Evolutionary conservation across 2,113 vertebrate genomes (phyloP).

Genomic region (Poeciliopsis turrubarensis): DNA sequence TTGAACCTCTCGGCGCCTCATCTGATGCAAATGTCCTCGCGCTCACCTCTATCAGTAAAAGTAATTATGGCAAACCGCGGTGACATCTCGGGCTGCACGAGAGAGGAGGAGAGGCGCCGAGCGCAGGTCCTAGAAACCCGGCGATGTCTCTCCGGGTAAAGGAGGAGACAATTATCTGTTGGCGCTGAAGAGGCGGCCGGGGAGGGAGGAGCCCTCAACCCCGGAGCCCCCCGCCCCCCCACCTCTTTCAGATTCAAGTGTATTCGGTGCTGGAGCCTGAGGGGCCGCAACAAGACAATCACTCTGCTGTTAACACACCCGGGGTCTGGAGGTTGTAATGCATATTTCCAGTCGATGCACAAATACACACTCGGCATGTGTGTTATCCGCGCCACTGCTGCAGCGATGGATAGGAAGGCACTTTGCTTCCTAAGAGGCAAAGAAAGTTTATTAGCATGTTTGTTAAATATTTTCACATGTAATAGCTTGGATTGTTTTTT

Average conservation of each 20-base stretch:
- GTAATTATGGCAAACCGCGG: slow-evolving; percentile 77
- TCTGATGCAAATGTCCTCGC: slow-evolving; percentile 75
- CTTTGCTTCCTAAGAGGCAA: neutral
- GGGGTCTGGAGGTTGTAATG: slow-evolving; percentile 32
- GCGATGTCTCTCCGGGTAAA: slow-evolving; percentile 51
- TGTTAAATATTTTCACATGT: too few relatives aligned
- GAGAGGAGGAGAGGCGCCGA: slow-evolving; percentile 50
- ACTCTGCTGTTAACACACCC: slow-evolving; percentile 46
- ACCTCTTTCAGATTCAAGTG: slow-evolving; percentile 36
- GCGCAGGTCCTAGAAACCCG: slow-evolving; percentile 76
- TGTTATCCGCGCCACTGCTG: slow-evolving; percentile 8
- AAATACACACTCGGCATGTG: slow-evolving; percentile 27
- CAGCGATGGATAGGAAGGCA: slow-evolving; percentile 3
- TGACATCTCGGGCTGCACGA: slow-evolving; percentile 57
- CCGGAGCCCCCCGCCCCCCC: neutral
- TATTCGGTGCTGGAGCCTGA: slow-evolving; percentile 48
- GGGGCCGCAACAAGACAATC: slow-evolving; percentile 46
- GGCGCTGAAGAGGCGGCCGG: slow-evolving; percentile 28
- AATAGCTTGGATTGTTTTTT: too few relatives aligned
- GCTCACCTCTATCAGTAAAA: slow-evolving; percentile 79
- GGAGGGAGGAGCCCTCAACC: slow-evolving; percentile 49
- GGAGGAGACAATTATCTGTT: slow-evolving; percentile 73
- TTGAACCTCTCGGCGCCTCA: slow-evolving; percentile 44
- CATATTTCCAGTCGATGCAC: slow-evolving; percentile 28
- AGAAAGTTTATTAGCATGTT: neutral